phyloP scores from a whole-genome alignment of 2,888 invertebrate species.

The Brenthis ino region DNA sequence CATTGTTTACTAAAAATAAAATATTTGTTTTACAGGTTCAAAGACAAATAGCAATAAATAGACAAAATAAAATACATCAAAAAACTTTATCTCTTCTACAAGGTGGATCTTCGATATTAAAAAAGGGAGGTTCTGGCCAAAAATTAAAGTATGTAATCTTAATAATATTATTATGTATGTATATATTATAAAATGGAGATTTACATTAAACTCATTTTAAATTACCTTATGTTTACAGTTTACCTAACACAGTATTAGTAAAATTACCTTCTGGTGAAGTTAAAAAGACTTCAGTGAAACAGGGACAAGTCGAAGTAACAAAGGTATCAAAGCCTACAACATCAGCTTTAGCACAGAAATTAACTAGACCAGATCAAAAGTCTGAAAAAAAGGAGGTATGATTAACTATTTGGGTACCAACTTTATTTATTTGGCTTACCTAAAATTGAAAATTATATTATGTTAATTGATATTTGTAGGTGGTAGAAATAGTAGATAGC shows the following conservation, averaged over 20 bases:
- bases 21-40: constrained; percentile 79
- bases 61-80: constrained; percentile 86
- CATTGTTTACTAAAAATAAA: too few species aligned
- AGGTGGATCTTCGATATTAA: constrained; percentile 84
- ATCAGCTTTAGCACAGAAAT: constrained; percentile 46
- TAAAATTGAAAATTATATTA: background rate
- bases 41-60: constrained; percentile 88
- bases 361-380: constrained; percentile 52
- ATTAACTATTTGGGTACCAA: constrained; percentile 7
- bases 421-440: background rate
- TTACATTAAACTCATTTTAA: too few species aligned
- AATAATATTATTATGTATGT: background rate
- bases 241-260: constrained; percentile 75
- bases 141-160: constrained; percentile 68
- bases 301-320: constrained; percentile 71
- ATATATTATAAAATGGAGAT: too few species aligned
- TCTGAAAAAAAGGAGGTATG: constrained; percentile 68
- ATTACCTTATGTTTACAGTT: constrained; percentile 53
- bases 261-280: constrained; percentile 74
- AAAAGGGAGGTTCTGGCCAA: constrained; percentile 67
- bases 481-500: constrained; percentile 89
- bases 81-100: constrained; percentile 88
- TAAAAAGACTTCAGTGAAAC: constrained; percentile 66
- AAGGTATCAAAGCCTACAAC: constrained; percentile 68
- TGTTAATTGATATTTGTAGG: constrained; percentile 59